A percentile compares a stretch with the other conserved stretches of the same genome.
These are phyloP conservation scores for Stigmatopora argus DNA, from an alignment of 2,113 vertebrate species.

Conservation along the genomic window DNA sequence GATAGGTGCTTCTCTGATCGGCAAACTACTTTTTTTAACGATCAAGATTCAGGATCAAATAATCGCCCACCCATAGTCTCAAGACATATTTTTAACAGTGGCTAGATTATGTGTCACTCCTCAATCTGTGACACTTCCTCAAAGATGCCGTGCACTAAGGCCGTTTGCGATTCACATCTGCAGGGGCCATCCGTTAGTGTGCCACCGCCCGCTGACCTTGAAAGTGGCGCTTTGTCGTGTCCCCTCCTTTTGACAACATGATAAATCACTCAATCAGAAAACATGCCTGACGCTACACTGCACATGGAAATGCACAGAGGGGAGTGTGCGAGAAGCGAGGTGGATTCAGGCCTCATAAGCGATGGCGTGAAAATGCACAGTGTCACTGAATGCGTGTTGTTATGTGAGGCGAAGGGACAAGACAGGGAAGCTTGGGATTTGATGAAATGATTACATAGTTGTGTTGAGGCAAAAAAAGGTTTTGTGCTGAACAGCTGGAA, in stretches of 20 bases:
- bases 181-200: constrained; percentile 43
- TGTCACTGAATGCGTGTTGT: constrained; percentile 74
- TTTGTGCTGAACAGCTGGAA: constrained; percentile 61
- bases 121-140: constrained; percentile 20
- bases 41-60: too few relatives aligned
- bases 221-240: constrained; percentile 55
- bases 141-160: constrained; percentile 8
- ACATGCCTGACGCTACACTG: constrained; percentile 50
- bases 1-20: too few relatives aligned
- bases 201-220: constrained; percentile 71
- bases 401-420: constrained; percentile 69
- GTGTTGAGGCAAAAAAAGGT: constrained; percentile 53
- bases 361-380: constrained; percentile 74
- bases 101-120: constrained; percentile 20
- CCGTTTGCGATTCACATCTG: constrained; percentile 24
- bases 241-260: constrained; percentile 67
- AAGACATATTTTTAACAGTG: neutral
- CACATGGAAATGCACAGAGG: constrained; percentile 55
- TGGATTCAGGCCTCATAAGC: constrained; percentile 57
- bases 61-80: too few relatives aligned
- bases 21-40: too few relatives aligned
- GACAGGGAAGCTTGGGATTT: constrained; percentile 70
- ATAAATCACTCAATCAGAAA: constrained; percentile 75
- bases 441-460: constrained; percentile 78
- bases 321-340: constrained; percentile 49